Evolutionary conservation across 2,113 vertebrate species (phyloP).

Genomic region (Romanogobio albipinnatus): DNA sequence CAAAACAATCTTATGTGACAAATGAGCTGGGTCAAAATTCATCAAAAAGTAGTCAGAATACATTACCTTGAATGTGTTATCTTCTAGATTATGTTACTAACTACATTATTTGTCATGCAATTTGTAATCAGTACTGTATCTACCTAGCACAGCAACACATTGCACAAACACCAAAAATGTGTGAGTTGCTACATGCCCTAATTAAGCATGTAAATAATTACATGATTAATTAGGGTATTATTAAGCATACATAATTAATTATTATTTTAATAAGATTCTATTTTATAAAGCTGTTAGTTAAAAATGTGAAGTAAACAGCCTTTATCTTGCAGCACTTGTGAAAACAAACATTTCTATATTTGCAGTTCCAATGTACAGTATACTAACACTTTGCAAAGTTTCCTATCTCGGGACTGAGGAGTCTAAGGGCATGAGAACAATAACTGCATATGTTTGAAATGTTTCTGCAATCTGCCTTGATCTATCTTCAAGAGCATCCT

Average conservation of each 20-base stretch:
- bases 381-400: constrained; percentile 6
- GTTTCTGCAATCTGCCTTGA: constrained; percentile 24
- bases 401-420: background rate
- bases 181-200: background rate
- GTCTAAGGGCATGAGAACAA: constrained; percentile 8
- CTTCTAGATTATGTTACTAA: too few relatives aligned
- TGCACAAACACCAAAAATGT: background rate
- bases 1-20: too few relatives aligned
- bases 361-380: constrained; percentile 13
- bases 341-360: background rate
- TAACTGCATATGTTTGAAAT: constrained; percentile 16
- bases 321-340: background rate
- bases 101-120: too few relatives aligned
- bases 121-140: too few relatives aligned
- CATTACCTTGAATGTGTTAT: too few relatives aligned
- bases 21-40: too few relatives aligned
- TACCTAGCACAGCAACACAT: background rate
- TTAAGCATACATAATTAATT: background rate
- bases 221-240: background rate
- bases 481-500: constrained; percentile 24
- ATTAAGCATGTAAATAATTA: background rate
- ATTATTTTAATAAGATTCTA: background rate
- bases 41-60: too few relatives aligned
- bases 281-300: background rate
- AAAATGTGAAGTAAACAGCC: background rate